Evolutionary conservation across 1,140 invertebrate genomes (phyloP), one percentile per base, ranked within the genome.

Genomic region (Lineus longissimus): DNA sequence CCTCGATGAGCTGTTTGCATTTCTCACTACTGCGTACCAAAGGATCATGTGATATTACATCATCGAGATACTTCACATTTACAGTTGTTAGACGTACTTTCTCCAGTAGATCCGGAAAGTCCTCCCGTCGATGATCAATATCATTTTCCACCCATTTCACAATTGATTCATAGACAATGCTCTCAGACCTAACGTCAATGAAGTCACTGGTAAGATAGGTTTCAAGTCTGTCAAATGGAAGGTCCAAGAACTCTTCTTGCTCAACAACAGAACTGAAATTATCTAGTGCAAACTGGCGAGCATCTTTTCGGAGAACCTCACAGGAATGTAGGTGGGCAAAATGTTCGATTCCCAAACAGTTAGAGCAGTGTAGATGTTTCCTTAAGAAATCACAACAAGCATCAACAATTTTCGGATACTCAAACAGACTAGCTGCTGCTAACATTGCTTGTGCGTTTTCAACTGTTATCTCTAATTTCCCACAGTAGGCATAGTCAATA

Each of bases 391-490:
- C 65, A 55, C 74, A 78, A 56, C 77, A 80, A 43, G 73, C 74
- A 30, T 78, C 71, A 40, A 82, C 76, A 33, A 85, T 78, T 31
- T 73, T 72, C 23, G 80, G 77, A 65, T 83, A 83, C 66, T 84
- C 77, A 51, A 83, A 78, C 68, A 82, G 71, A 54, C 74, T 75
- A 0, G 78, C 78, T 58, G 83, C 78, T 61, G 81, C 75, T 30
- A 84, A 68, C 51, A 84, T 65, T 58, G 81, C 78, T 58, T 83
- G 75, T 51, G 82, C 81, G 70, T 80, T 83, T 55, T 79, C 76
- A 19, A 73, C 69, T 22, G 72, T 81, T 55, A 83, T 81, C 68
- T 80, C 77, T 57, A 81, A 68, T 25, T 72, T 73, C 36, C 77
- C 79, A 27, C 76, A 80, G 58, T 84, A 81, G 1, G 78, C 75